Conservation (phyloP, 2,888 invertebrate species). For the Rhagium mordax region DNA sequence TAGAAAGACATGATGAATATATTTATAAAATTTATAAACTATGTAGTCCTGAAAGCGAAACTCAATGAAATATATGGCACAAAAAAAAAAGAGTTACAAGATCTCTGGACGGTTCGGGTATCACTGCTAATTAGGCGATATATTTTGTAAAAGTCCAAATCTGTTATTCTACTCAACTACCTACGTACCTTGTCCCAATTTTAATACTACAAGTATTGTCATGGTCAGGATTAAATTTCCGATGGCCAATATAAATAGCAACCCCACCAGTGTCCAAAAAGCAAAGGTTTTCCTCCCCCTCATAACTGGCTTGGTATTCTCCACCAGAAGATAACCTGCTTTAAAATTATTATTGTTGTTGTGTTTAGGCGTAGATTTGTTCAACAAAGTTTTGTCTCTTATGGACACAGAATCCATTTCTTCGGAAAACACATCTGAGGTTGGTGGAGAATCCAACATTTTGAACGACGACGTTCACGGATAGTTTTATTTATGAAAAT, state of each 20-base stretch:
- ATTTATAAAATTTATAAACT: too few species aligned
- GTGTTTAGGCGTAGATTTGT: conserved; percentile 59
- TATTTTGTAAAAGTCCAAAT: too few species aligned
- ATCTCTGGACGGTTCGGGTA: too few species aligned
- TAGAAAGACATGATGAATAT: too few species aligned
- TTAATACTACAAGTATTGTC: conserved; percentile 84
- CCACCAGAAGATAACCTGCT: conserved; percentile 65
- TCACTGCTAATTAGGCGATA: too few species aligned
- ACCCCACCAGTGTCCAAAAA: conserved; percentile 84
- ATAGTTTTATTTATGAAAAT: neutral
- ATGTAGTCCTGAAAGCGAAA: too few species aligned
- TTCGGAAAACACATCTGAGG: conserved; percentile 65
- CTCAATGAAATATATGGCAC: too few species aligned
- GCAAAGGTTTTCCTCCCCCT: conserved; percentile 78
- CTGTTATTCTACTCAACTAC: too few species aligned
- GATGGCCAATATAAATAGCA: conserved; percentile 81
- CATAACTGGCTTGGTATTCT: conserved; percentile 65
- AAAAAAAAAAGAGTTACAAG: too few species aligned
- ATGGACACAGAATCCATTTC: conserved; percentile 63
- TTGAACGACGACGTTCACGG: neutral
- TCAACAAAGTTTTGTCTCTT: conserved; percentile 62
- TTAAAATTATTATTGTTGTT: conserved; percentile 63
- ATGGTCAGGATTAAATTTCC: conserved; percentile 87
- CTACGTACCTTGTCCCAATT: conserved; percentile 79
- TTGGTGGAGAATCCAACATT: conserved; percentile 61